phyloP scores from a whole-genome alignment of 2,113 vertebrate genomes.

The Hiodon alosoides region DNA sequence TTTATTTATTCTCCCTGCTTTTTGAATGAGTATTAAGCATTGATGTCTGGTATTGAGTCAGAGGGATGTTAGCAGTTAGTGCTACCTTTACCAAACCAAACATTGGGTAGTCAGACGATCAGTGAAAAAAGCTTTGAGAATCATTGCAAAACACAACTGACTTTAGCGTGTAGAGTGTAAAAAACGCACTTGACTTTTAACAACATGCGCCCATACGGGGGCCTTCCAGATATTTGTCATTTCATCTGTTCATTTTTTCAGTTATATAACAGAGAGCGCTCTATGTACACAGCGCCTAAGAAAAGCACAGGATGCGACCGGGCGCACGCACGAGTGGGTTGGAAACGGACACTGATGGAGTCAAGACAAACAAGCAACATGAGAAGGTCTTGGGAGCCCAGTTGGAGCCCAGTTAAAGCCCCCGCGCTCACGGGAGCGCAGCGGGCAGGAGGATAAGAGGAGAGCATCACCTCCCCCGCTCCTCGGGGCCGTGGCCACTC shows the following conservation, averaged over 20 bases:
- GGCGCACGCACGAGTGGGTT: too few relatives aligned
- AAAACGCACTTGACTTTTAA: too few relatives aligned
- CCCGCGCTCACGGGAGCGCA: not conserved
- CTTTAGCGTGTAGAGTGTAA: too few relatives aligned
- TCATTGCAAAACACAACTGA: not conserved
- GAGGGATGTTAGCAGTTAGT: constrained; percentile 45
- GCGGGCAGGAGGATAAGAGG: not conserved
- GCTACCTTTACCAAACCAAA: constrained; percentile 19
- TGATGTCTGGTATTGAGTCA: constrained; percentile 46
- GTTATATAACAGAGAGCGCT: not conserved
- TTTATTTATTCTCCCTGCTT: constrained; percentile 36
- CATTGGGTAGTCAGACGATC: constrained; percentile 33
- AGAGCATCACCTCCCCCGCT: not conserved
- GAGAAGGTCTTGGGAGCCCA: not conserved
- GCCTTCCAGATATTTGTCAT: too few relatives aligned
- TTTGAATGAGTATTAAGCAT: constrained; percentile 48
- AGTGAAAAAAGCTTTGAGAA: constrained; percentile 2
- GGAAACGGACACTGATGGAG: not conserved
- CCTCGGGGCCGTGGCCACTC: not conserved
- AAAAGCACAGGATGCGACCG: not conserved
- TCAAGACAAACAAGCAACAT: not conserved
- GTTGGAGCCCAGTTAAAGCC: not conserved
- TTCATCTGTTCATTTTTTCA: not conserved
- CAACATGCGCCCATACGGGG: too few relatives aligned
- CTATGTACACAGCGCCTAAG: not conserved